Base-by-base conservation (phyloP, 2,888 invertebrate species). In the Lithophane semibrunnea region DNA sequence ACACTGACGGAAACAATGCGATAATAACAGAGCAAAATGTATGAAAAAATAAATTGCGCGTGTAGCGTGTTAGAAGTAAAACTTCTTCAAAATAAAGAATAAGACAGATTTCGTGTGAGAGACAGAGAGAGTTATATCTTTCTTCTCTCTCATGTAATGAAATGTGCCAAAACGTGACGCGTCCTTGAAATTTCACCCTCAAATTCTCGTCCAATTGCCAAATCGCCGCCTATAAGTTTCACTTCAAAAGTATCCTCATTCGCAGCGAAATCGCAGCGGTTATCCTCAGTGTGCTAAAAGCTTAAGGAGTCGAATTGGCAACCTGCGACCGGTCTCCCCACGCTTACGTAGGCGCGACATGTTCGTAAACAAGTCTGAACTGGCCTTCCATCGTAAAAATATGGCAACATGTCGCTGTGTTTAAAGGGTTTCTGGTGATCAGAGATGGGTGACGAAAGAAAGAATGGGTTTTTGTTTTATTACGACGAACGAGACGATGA, bases 251-350 rank as follows among this genome's bases (percentile, higher is more conserved):
- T 44, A 21, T 44, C 9, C 61, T 37, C 0, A 9, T 54, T 24
- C 21, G 3, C 1, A n/a, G 37, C 13, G 0, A 80, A n/a, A 42
- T 24, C 7, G 4, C 24, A 49, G 29, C 13, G 16, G 49, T 12
- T 16, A 52, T 5, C 21, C 24, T 52, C 52, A 65, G 58, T 81
- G 81, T 65, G 52, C 58, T 60, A 37, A 73, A 52, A 81, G 44
- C 74, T 18, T 75, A 79, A 79, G 75, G 75, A 49, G 66, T 79
- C 77, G 75, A 87, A 88, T 86, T 72, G 58, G 78, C 86, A 90
- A 90, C 90, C 89, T 89, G 90, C 84, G 74, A 88, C 90, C 83
- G 77, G 90, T 90, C 79, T 80, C 65, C 89, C 90, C 88, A 90
- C 90, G 81, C 84, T 54, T 29, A 68, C 71, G 88, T 89, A 81